phyloP scores from a whole-genome alignment of 2,113 vertebrate species.

The Pseudorhombus dupliciocellatus region DNA sequence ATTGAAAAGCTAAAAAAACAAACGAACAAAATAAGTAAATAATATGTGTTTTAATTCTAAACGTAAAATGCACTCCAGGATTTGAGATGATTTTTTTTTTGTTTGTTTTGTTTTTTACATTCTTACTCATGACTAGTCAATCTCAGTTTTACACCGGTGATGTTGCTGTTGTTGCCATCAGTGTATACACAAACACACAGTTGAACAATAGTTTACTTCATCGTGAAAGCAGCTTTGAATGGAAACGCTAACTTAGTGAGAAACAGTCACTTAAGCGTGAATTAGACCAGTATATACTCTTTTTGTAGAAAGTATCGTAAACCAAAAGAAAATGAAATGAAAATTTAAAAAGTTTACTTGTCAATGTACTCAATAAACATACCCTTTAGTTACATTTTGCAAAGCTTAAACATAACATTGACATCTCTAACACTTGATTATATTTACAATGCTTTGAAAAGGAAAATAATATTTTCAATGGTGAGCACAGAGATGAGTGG shows the following conservation, averaged over 20 bases:
- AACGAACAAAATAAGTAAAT: conserved; percentile 47
- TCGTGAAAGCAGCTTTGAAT: conserved; percentile 68
- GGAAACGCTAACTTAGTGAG: conserved; percentile 63
- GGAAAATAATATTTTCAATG: conserved; percentile 68
- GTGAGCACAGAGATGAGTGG: conserved; percentile 64
- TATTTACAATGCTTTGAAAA: conserved; percentile 82
- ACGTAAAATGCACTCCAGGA: conserved; percentile 75
- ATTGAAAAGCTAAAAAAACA: conserved; percentile 35
- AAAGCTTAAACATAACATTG: conserved; percentile 79
- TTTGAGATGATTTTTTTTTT: conserved; percentile 54
- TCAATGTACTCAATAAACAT: conserved; percentile 66
- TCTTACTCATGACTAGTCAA: conserved; percentile 62
- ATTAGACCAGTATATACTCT: conserved; percentile 59
- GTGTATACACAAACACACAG: conserved; percentile 66
- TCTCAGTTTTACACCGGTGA: conserved; percentile 53
- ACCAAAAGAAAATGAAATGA: conserved; percentile 49
- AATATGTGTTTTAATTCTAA: conserved; percentile 66
- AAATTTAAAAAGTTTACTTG: conserved; percentile 46
- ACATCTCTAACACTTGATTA: conserved; percentile 79
- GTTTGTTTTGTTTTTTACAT: conserved; percentile 73
- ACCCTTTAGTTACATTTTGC: conserved; percentile 79
- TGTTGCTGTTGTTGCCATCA: conserved; percentile 47
- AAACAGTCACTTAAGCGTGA: conserved; percentile 77
- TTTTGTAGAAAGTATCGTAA: conserved; percentile 63
- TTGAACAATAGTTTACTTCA: conserved; percentile 51